Base-by-base conservation (phyloP, 2,797 vertebrate genomes). In the Xenentodon cancila region DNA sequence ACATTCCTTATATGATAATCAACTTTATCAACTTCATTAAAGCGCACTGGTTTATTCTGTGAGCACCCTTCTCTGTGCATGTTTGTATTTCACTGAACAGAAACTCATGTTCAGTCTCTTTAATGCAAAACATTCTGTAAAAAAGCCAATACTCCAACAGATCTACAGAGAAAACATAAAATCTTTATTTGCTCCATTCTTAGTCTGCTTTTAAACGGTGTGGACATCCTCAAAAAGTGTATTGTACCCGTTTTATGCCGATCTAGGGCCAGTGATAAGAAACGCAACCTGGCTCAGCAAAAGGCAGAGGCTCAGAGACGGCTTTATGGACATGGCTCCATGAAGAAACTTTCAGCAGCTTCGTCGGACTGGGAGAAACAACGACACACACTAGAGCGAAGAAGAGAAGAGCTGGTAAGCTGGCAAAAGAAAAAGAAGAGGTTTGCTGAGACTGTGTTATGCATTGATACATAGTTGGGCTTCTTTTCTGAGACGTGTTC, bases 351-450 rank as follows among this genome's bases (percentile, higher is more conserved):
- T 5, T 92, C 94, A 0, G 95, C 96, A 0, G 92, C 94, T 32
- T 97, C 97, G 27, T 97, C 97, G 0, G 96, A 98, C 61, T 96
- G 96, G 95, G 97, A 99, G 82, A 96, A 94, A 79, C 96, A 99
- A 87, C 95, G 96, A 19, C 96, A 97, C 76, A 95, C 95, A 0
- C 79, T 99, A 73, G 96, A 98, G 86, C 93, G 95, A 75, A 94
- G 97, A 75, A 96, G 91, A 90, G 97, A 98, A 81, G 96, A 99
- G 75, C 91, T 99, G 95, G 97, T 99, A 47, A 75, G 75, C n/a
- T 16, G n/a, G 2, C 8, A 5, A 52, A 20, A 53, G 15, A 8
- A 21, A 15, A 53, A n/a, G n/a, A n/a, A n/a, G n/a, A n/a, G 17
- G 19, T 45, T 53, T 50, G 16, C 65, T 53, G 48, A 37, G 1